These are phyloP conservation scores for Torymus texanus DNA, from an alignment of 2,888 invertebrate species.

Conservation along the genomic window DNA sequence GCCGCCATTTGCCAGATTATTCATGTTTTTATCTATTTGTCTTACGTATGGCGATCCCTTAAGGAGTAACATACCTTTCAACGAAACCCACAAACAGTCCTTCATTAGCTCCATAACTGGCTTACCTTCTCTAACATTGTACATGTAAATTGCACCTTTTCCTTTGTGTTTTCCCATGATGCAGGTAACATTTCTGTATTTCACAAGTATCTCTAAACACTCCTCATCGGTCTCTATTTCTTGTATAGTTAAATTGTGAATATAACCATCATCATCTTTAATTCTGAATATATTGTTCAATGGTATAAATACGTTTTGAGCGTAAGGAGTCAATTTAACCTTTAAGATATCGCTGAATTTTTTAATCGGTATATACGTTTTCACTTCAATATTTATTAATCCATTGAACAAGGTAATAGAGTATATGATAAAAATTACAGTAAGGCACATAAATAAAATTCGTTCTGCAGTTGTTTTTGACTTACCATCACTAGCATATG, in stretches of 20 bases:
- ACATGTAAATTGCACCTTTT: not conserved
- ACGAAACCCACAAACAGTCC: not conserved
- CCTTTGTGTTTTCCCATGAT: constrained; percentile 1
- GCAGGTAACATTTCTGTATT: constrained; percentile 15
- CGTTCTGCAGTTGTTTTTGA: too few relatives aligned
- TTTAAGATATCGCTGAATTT: too few relatives aligned
- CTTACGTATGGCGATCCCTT: constrained; percentile 12
- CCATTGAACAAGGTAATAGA: too few relatives aligned
- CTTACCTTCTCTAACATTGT: not conserved
- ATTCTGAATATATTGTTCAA: not conserved
- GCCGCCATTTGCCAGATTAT: too few relatives aligned
- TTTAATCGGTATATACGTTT: too few relatives aligned
- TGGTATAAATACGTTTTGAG: too few relatives aligned
- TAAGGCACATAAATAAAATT: too few relatives aligned
- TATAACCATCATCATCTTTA: not conserved
- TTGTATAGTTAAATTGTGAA: too few relatives aligned
- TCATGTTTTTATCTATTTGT: not conserved
- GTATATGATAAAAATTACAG: too few relatives aligned
- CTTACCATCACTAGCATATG: too few relatives aligned
- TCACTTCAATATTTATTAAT: too few relatives aligned
- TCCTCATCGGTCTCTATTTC: not conserved
- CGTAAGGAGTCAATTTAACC: too few relatives aligned
- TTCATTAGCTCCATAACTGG: constrained; percentile 6
- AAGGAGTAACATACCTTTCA: not conserved
- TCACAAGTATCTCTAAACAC: not conserved